Conservation (phyloP, 2,797 vertebrate genomes). For the Rhabdophis nuchalis region DNA sequence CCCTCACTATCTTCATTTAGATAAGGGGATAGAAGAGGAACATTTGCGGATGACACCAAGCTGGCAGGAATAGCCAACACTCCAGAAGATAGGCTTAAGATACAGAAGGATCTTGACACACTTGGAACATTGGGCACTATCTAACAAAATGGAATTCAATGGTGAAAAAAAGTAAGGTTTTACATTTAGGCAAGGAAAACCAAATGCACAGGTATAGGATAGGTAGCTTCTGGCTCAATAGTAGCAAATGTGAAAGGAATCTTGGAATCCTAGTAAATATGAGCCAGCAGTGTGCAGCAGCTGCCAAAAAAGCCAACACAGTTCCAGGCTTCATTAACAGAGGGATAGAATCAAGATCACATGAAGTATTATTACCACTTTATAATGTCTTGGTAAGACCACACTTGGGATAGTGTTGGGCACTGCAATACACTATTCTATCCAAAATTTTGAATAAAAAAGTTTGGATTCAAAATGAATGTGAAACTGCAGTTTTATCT, state of each 20-base stretch:
- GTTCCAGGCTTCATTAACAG: not conserved
- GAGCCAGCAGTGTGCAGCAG: not conserved
- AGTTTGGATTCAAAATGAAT: fast-evolving
- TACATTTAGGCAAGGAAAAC: not conserved
- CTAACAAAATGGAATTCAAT: not conserved
- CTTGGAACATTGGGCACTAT: not conserved
- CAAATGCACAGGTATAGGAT: not conserved
- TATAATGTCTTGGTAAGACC: not conserved
- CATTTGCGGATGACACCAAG: not conserved
- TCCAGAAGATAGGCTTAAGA: not conserved
- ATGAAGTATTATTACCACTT: not conserved
- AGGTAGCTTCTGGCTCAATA: not conserved
- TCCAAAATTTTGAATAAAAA: not conserved
- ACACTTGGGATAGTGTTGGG: not conserved
- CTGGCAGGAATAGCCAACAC: not conserved
- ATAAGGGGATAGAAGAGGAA: not conserved
- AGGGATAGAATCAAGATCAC: not conserved
- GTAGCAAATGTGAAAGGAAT: not conserved
- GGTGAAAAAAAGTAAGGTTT: not conserved
- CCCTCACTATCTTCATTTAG: not conserved
- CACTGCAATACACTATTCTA: not conserved
- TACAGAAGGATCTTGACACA: not conserved
- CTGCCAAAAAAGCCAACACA: not conserved
- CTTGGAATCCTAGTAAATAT: not conserved
- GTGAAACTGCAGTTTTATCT: not conserved